A percentile compares a stretch with the other conserved stretches of the same genome.
These are phyloP conservation scores for Pandemis corylana DNA, from an alignment of 2,888 invertebrate genomes.

Conservation along the genomic window DNA sequence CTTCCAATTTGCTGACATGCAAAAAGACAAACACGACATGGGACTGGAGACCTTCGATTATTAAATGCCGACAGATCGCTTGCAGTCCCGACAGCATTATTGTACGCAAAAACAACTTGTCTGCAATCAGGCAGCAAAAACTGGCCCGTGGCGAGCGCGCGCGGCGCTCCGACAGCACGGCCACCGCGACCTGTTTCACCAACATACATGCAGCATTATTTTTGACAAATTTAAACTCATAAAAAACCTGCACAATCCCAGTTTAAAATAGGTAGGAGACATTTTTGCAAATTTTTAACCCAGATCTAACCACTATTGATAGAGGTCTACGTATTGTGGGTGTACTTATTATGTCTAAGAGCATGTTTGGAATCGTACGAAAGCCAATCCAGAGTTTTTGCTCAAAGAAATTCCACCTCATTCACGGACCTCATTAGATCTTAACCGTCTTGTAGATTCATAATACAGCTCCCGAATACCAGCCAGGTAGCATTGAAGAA, in stretches of 20 bases:
- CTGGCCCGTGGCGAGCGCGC: background rate
- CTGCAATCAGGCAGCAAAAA: conserved; percentile 20
- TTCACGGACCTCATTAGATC: background rate
- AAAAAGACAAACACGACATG: conserved; percentile 25
- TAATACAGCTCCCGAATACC: background rate
- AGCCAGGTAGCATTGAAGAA: conserved; percentile 4
- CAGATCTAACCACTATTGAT: no score
- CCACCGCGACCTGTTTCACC: background rate
- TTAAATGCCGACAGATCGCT: conserved; percentile 27
- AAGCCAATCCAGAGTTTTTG: background rate
- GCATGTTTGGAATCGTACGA: background rate
- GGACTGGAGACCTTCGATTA: conserved; percentile 31
- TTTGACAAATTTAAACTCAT: no score
- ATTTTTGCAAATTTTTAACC: no score
- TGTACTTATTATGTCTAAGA: no score
- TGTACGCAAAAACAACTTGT: conserved; percentile 29
- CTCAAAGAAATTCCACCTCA: background rate
- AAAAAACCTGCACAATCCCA: no score
- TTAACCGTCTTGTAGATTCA: background rate
- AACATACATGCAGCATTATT: background rate
- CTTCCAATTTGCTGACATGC: conserved; percentile 35
- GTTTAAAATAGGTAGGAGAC: no score
- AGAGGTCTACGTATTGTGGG: no score
- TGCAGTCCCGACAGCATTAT: conserved; percentile 21
- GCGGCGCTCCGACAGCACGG: background rate